These are phyloP conservation scores for Drosophila sproati DNA, from an alignment of 1,140 invertebrate genomes.

Conservation along the genomic window DNA sequence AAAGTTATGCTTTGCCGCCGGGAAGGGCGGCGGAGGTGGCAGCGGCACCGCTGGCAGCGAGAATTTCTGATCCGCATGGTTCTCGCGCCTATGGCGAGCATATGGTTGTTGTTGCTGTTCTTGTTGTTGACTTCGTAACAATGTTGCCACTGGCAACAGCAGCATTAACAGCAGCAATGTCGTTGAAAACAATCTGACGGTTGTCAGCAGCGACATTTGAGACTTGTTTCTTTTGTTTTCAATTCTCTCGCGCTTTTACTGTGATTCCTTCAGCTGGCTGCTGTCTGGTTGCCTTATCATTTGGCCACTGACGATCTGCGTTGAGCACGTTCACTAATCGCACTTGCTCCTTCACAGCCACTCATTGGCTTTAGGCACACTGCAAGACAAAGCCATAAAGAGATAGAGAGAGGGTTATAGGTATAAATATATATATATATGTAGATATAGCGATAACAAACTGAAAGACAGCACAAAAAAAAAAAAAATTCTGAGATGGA, in stretches of 20 bases:
- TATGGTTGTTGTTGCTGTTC: slow-evolving; percentile 26
- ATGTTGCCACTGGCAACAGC: slow-evolving; percentile 37
- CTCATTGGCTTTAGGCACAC: slow-evolving; percentile 59
- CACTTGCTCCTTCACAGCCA: slow-evolving; percentile 33
- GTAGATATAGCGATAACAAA: slow-evolving; percentile 3
- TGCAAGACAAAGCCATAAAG: slow-evolving; percentile 35
- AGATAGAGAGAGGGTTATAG: slow-evolving; percentile 25
- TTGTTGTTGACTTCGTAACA: slow-evolving; percentile 35
- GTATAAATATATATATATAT: too few species aligned
- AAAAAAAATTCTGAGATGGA: slow-evolving; percentile 15
- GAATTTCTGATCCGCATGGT: slow-evolving; percentile 67
- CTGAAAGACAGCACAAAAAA: slow-evolving; percentile 21
- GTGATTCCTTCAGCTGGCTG: slow-evolving; percentile 18
- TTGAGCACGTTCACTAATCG: slow-evolving; percentile 30
- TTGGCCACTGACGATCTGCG: slow-evolving; percentile 29
- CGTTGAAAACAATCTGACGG: slow-evolving; percentile 48
- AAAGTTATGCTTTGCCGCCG: slow-evolving; percentile 65
- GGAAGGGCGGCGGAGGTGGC: slow-evolving; percentile 74
- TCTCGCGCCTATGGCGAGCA: slow-evolving; percentile 28
- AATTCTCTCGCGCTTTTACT: slow-evolving; percentile 17
- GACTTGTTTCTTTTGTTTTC: slow-evolving; percentile 51
- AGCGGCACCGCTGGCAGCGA: slow-evolving; percentile 73
- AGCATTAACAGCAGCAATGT: slow-evolving; percentile 53
- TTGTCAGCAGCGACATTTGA: slow-evolving; percentile 62
- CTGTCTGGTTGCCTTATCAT: slow-evolving; percentile 50